Base-by-base conservation (phyloP, 2,888 invertebrate genomes). In the Caradrina clavipalpis region DNA sequence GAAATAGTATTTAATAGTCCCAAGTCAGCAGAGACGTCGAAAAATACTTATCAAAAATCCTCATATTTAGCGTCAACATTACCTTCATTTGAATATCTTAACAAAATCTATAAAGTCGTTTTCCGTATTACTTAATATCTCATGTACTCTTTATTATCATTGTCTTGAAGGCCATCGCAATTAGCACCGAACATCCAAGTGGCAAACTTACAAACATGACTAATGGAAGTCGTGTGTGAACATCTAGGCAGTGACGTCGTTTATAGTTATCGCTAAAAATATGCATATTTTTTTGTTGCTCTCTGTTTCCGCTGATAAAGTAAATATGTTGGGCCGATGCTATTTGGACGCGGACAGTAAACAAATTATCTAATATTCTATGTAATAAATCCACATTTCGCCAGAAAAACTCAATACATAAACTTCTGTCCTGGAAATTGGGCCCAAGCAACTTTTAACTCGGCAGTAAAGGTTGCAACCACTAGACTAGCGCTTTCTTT, bases 151-250 rank as follows among this genome's bases (percentile, higher is more conserved):
- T 63, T 76, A 75, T 83, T 76, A 82, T 83, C 80, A 82, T 74
- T 72, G 83, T 82, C 78, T 65, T 71, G 88, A 91, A 92, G 92
- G 93, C 77, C 89, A 81, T 81, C 74, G 81, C 81, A 89, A 92
- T 93, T 93, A 93, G 89, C 91, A 87, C 86, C 69, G 61, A 58
- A 61, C 72, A 64, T 75, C 80, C 76, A 89, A 89, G 88, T 92
- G 87, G 82, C 89, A 88, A 91, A 87, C 85, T 87, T 86, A 71
- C 78, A 77, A 82, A 86, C 90, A 86, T 90, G 90, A 90, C 89
- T 90, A 88, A 90, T 85, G 70, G 76, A 63, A 81, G 81, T 84
- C 80, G 80, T 80, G 78, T 83, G 81, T 78, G 71, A 76, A 78
- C 66, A 64, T 56, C 51, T 61, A 47, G 10, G 50, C 5, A 54